Evolutionary conservation across 2,113 vertebrate species (phyloP).

Genomic region (Pteruthius melanotis): DNA sequence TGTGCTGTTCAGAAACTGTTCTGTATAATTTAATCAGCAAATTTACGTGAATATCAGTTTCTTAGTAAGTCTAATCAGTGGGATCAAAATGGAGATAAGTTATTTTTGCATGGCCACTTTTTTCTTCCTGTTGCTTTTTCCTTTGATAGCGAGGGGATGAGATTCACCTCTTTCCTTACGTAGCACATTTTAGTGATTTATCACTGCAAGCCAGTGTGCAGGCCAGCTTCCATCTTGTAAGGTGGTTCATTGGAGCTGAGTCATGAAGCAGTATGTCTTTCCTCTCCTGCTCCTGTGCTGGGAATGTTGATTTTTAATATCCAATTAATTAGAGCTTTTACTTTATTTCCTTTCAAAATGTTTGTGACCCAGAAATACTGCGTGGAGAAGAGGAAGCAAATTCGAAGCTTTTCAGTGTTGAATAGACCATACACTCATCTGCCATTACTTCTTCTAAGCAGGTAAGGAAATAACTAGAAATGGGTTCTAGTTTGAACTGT

Average conservation of each 20-base stretch:
- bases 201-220: background rate
- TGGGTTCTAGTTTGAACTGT: background rate
- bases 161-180: background rate
- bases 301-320: background rate
- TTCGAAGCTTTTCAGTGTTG: background rate
- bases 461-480: background rate
- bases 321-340: background rate
- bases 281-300: background rate
- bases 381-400: background rate
- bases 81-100: background rate
- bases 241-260: background rate
- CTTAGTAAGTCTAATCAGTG: background rate
- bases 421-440: background rate
- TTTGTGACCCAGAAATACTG: background rate
- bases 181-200: background rate
- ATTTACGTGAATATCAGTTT: background rate
- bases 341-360: background rate
- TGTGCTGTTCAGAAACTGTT: conserved; percentile 5
- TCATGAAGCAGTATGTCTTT: background rate
- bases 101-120: background rate
- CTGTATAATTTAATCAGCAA: conserved; percentile 20
- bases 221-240: background rate
- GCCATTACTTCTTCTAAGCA: background rate
- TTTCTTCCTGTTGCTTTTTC: background rate
- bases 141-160: background rate